These are phyloP conservation scores for Hemithea aestivaria DNA, from an alignment of 2,888 invertebrate species.

Conservation along the genomic window DNA sequence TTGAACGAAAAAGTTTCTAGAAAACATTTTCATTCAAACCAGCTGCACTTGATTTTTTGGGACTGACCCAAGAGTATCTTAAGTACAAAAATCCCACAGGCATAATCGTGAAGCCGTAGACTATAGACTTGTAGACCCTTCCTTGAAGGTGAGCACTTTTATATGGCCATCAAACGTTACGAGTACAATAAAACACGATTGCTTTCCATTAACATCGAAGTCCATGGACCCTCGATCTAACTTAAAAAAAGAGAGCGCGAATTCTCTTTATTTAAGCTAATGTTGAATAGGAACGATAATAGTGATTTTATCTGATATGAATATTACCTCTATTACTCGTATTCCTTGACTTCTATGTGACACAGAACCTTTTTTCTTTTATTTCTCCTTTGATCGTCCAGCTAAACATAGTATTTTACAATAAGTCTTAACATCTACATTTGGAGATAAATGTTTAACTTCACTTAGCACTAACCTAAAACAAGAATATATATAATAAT, in stretches of 20 bases:
- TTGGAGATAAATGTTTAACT: no score
- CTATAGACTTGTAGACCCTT: slow-evolving; percentile 50
- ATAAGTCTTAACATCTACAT: no score
- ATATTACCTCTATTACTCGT: no score
- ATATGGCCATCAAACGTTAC: slow-evolving; percentile 73
- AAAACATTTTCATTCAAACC: no score
- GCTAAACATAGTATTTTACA: no score
- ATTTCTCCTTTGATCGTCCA: no score
- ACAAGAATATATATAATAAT: no score
- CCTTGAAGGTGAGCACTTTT: slow-evolving; percentile 72
- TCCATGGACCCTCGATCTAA: slow-evolving; percentile 23
- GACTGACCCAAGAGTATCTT: slow-evolving; percentile 62
- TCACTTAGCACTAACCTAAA: no score
- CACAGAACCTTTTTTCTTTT: no score
- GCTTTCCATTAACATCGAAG: slow-evolving; percentile 73
- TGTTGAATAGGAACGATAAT: no score
- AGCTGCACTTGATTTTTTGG: slow-evolving; percentile 55
- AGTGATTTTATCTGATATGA: slow-evolving; percentile 6
- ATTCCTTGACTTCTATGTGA: no score
- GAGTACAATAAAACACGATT: slow-evolving; percentile 76
- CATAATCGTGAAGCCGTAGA: slow-evolving; percentile 63
- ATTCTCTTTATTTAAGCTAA: neutral
- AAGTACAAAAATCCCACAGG: slow-evolving; percentile 62
- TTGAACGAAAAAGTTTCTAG: no score
- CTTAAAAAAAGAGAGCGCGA: slow-evolving; percentile 19